Evolutionary conservation across 2,113 vertebrate species (phyloP).

Genomic region (Porphyrio hochstetteri): DNA sequence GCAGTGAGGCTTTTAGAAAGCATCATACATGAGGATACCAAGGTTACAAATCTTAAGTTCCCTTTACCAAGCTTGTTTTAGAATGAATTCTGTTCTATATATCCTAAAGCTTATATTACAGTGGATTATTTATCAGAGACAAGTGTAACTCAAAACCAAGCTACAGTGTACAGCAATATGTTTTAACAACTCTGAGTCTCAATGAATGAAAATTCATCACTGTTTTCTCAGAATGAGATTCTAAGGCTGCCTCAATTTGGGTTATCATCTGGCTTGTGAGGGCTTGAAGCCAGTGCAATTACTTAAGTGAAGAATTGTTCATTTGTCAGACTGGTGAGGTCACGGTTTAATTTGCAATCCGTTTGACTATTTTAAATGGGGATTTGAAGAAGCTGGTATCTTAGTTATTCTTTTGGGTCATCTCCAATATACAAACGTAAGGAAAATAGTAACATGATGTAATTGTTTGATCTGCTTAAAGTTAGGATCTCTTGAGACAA

Average conservation of each 20-base stretch:
- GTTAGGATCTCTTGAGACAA: not conserved
- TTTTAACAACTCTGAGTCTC: not conserved
- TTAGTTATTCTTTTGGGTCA: not conserved
- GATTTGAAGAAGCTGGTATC: not conserved
- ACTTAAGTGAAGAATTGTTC: not conserved
- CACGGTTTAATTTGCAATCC: not conserved
- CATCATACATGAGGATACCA: not conserved
- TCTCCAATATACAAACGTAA: not conserved
- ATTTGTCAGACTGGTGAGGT: not conserved
- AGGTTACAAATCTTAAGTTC: not conserved
- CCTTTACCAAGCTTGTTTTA: not conserved
- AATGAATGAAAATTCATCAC: not conserved
- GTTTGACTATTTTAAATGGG: not conserved
- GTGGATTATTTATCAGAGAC: not conserved
- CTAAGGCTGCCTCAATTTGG: not conserved
- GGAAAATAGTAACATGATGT: not conserved
- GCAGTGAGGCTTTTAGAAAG: not conserved
- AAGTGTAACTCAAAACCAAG: not conserved
- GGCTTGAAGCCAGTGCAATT: not conserved
- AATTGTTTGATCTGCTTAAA: not conserved
- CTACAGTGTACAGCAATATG: not conserved
- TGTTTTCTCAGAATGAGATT: not conserved
- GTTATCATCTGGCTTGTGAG: not conserved
- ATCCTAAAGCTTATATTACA: not conserved
- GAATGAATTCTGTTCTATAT: not conserved